Base-by-base conservation (phyloP, 2,113 vertebrate genomes). In the Lophura nycthemera region DNA sequence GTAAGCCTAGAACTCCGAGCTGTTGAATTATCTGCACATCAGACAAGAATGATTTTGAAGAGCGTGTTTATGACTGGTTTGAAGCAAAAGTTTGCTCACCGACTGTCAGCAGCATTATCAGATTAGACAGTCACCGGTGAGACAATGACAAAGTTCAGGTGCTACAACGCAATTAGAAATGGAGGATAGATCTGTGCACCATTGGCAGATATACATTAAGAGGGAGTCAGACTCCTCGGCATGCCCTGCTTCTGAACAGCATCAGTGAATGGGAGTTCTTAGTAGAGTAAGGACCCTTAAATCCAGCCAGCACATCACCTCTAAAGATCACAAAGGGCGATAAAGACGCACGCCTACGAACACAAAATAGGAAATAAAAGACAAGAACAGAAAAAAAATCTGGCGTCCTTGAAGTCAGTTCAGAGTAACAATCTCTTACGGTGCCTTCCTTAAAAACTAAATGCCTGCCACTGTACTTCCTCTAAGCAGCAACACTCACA, bases 151-250 rank as follows among this genome's bases (percentile, higher is more conserved):
- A 21, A 57, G 25, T n/a, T 38, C 38, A 52, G 3, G 6, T 52
- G 36, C 24, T 73, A 63, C 27, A 48, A 8, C 24, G 66, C 27
- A 69, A 30, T 21, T 78, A 8, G 13, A 77, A 72, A 67, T 21
- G 22, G 20, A 77, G 27, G 20, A 36, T 2, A 79, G 34, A 34
- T 30, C 25, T 2, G 0, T 15, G 45, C 30, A 42, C 21, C 45
- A 38, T 25, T 1, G 1, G 1, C 45, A 73, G 32, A 25, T 25
- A 29, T 1, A 1, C 36, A 71, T 60, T 43, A 61, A 56, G n/a
- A 70, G 24, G 27, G 60, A 66, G 52, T 34, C 24, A 72, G 13
- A 34, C 11, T 19, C 29, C 16, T 57, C 61, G 12, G 43, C 13
- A 24, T 30, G 32, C 67, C 34, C 10, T 57, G 6, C 29, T 67